Percentiles rank a stretch among this genome's conserved stretches.
These are phyloP conservation scores for Muntiacus reevesi DNA, from an alignment of 2,113 vertebrate species.

Conservation along the genomic window DNA sequence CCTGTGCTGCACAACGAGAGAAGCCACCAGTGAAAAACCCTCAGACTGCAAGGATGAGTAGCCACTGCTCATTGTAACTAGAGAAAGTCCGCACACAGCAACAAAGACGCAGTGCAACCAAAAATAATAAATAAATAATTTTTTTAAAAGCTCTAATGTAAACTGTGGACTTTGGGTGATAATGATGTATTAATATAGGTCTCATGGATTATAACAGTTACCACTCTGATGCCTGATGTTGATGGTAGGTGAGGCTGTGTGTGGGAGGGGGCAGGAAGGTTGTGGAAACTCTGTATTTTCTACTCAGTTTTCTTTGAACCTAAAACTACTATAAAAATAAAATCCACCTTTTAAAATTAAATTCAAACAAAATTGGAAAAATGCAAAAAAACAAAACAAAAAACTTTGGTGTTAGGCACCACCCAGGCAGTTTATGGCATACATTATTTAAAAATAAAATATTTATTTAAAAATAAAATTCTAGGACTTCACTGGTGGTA, in stretches of 20 bases:
- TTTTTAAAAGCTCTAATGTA: background rate
- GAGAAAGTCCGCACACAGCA: fast-evolving
- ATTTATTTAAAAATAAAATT: background rate
- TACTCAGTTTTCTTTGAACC: background rate
- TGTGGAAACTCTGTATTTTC: background rate
- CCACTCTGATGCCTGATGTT: background rate
- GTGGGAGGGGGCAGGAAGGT: background rate
- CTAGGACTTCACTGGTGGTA: background rate
- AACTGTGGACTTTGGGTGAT: background rate
- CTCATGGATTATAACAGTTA: background rate
- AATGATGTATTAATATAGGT: background rate
- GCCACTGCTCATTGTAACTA: background rate
- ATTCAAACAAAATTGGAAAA: background rate
- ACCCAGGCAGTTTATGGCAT: background rate
- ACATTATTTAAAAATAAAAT: background rate
- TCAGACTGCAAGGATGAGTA: background rate
- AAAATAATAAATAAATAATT: background rate
- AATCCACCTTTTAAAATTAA: background rate
- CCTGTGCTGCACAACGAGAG: background rate
- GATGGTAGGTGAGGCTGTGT: fast-evolving
- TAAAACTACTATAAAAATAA: constrained; percentile 4
- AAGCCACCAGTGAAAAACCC: background rate
- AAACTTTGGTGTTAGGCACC: background rate
- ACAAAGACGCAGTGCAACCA: background rate
- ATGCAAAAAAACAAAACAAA: background rate